Base-by-base conservation (phyloP, 2,888 invertebrate species). In the Ptilodon capucinus region DNA sequence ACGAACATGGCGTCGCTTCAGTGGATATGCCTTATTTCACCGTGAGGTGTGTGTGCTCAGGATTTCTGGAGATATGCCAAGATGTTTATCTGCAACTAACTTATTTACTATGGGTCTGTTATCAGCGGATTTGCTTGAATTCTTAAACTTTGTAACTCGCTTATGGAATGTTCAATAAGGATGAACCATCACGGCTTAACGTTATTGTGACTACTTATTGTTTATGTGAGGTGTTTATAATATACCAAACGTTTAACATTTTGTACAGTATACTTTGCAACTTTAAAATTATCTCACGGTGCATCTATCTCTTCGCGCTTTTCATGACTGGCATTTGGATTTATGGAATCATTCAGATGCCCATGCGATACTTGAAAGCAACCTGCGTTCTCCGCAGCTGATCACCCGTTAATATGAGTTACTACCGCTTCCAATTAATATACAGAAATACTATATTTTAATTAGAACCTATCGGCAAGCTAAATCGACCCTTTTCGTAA, bases 381-480 rank as follows among this genome's bases (percentile, higher is more conserved):
- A 28, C 11, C n/a, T n/a, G 28, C n/a, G 28, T n/a, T 51, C 57
- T 54, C 57, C 46, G 44, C 42, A 63, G 52, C 64, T 69, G 65
- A 71, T 73, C 61, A 71, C 66, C 69, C 59, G 64, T 54, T 57
- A 56, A 54, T 54, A 11, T 35, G 4, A 54, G 57, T 64, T 57
- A 55, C 58, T 64, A 58, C 56, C 54, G 54, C 58, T 59, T 59
- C 52, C 56, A 54, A 56, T 61, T 59, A 57, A 54, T 60, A 59
- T 53, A 67, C 61, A 64, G n/a, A 68, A 61, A 60, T 52, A 53
- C 56, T 60, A 63, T 67, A 65, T 68, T 75, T 72, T 68, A 72
- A 74, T 74, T 71, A 71, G 72, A 74, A 52, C 45, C 11, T 28
- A 11, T 13, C 14, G 6, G 1, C 61, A 53, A 13, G 32, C 53